phyloP scores from a whole-genome alignment of 2,113 vertebrate species.

The Chroicocephalus ridibundus region DNA sequence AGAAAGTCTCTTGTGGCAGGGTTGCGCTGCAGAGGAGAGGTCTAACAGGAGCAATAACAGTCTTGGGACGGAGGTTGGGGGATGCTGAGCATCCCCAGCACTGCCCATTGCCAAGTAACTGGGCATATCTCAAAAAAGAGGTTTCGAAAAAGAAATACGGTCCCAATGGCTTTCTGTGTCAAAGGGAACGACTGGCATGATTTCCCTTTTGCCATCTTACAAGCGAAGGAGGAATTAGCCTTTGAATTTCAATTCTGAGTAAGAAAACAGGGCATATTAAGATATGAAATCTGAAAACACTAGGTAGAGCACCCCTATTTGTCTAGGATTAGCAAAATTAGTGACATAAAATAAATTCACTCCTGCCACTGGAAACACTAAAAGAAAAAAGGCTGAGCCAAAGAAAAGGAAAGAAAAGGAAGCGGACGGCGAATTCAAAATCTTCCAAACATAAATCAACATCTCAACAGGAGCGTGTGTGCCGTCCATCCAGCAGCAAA shows the following conservation, averaged over 20 bases:
- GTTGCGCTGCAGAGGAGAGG: accelerated
- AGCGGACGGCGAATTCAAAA: background rate
- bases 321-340: background rate
- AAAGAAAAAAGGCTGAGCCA: background rate
- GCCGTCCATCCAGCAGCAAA: conserved; percentile 31
- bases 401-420: background rate
- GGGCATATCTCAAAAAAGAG: background rate
- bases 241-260: background rate
- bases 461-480: background rate
- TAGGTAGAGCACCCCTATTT: background rate
- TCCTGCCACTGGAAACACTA: background rate
- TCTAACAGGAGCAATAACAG: background rate
- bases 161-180: background rate
- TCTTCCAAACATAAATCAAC: conserved; percentile 34
- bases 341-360: background rate
- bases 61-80: background rate
- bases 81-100: background rate
- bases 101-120: background rate
- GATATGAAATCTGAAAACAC: background rate
- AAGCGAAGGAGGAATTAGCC: background rate
- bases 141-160: background rate
- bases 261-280: background rate
- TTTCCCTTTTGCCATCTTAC: background rate
- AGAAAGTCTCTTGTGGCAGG: background rate
- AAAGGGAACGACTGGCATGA: background rate